These are phyloP conservation scores for Biston stratarius DNA, from an alignment of 2,888 invertebrate species.

Conservation along the genomic window DNA sequence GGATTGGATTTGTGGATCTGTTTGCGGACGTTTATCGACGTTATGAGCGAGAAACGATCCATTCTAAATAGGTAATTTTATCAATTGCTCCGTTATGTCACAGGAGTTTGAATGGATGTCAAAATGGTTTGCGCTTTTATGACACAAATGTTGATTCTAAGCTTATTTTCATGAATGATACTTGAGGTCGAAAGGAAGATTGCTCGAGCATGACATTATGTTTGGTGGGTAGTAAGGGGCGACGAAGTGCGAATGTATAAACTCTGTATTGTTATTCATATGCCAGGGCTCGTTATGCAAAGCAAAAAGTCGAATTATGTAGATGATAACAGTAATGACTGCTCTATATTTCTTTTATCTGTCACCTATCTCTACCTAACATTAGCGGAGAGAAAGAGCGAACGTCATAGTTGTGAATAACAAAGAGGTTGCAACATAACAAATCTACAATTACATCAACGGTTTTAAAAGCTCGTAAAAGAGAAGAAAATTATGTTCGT, in stretches of 20 bases:
- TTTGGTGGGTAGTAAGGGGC: conserved; percentile 48
- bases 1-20: conserved; percentile 54
- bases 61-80: conserved; percentile 45
- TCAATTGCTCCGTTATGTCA: conserved; percentile 32
- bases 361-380: conserved; percentile 54
- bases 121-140: conserved; percentile 42
- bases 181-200: conserved; percentile 19
- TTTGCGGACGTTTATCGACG: conserved; percentile 50
- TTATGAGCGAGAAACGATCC: conserved; percentile 37
- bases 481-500: conserved; percentile 37
- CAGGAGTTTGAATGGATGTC: conserved; percentile 26
- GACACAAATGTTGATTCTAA: conserved; percentile 33
- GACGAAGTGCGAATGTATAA: conserved; percentile 59
- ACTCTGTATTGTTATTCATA: conserved; percentile 63
- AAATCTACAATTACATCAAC: conserved; percentile 36
- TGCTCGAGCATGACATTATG: conserved; percentile 39
- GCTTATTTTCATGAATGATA: conserved; percentile 34
- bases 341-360: conserved; percentile 62
- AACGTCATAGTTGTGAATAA: conserved; percentile 12
- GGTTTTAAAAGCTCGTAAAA: conserved; percentile 41
- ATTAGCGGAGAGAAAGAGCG: conserved; percentile 34
- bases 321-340: conserved; percentile 70
- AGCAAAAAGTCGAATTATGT: conserved; percentile 73
- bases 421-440: conserved; percentile 32
- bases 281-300: conserved; percentile 68